phyloP scores from a whole-genome alignment of 2,113 vertebrate genomes.

The Sardina pilchardus region DNA sequence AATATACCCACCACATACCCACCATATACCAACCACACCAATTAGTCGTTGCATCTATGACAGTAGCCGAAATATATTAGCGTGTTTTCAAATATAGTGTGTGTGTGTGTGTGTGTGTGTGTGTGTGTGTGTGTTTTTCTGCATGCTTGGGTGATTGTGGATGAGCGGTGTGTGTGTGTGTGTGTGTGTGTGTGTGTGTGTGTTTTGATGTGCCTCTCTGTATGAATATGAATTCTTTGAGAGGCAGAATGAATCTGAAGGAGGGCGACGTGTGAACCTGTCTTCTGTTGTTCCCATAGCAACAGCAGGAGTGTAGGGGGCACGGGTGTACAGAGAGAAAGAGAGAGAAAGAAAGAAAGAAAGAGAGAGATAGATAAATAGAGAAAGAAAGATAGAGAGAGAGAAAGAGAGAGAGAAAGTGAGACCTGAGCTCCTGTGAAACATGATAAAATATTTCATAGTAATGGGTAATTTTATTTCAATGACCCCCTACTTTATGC shows the following conservation, averaged over 20 bases:
- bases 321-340: constrained; percentile 21
- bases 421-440: constrained; percentile 18
- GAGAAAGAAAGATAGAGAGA: too few relatives aligned
- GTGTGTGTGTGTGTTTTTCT: constrained; percentile 34
- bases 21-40: not conserved
- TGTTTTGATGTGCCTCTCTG: not conserved
- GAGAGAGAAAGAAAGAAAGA: constrained; percentile 33
- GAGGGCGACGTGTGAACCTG: constrained; percentile 57
- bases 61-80: constrained; percentile 13
- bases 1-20: too few relatives aligned
- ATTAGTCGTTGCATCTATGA: too few relatives aligned
- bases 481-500: not conserved
- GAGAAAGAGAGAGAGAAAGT: constrained; percentile 8
- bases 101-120: constrained; percentile 26
- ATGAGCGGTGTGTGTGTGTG: constrained; percentile 33
- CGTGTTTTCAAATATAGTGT: constrained; percentile 33
- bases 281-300: constrained; percentile 61
- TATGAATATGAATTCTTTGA: constrained; percentile 54
- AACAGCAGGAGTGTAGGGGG: constrained; percentile 50
- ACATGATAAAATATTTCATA: not conserved
- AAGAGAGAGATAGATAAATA: constrained; percentile 1
- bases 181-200: constrained; percentile 34
- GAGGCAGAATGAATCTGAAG: constrained; percentile 57
- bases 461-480: not conserved
- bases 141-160: constrained; percentile 13